Base-by-base conservation (phyloP, 2,888 invertebrate genomes). In the Epirrhoe tristata region DNA sequence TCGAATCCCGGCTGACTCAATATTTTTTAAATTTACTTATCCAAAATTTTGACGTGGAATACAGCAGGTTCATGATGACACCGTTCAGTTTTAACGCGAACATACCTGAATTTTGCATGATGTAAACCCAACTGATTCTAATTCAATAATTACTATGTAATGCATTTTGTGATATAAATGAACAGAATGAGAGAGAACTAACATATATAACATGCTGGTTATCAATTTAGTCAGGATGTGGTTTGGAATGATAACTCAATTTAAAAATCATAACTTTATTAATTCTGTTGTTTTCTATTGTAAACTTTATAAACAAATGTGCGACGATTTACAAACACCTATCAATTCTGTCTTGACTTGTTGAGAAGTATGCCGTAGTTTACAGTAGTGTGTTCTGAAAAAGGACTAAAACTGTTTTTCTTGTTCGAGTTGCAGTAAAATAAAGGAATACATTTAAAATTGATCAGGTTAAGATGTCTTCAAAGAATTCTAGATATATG, bases 21-120 rank as follows among this genome's bases (percentile, higher is more conserved):
- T 24, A 24, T 24, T 24, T 24, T 24, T 24, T 24, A 24, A 24
- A 24, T n/a, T n/a, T n/a, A n/a, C n/a, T n/a, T n/a, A n/a, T n/a
- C n/a, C n/a, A n/a, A n/a, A n/a, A n/a, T n/a, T n/a, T n/a, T n/a
- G n/a, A n/a, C n/a, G n/a, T n/a, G n/a, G n/a, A n/a, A n/a, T n/a
- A n/a, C n/a, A n/a, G n/a, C n/a, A n/a, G n/a, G n/a, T n/a, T n/a
- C n/a, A n/a, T n/a, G n/a, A n/a, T n/a, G n/a, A n/a, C n/a, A n/a
- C n/a, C n/a, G n/a, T n/a, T n/a, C n/a, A n/a, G n/a, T n/a, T n/a
- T n/a, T n/a, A n/a, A n/a, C n/a, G 10, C 8, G n/a, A 14, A 59
- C 73, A 52, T 81, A 93, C 93, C 88, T 89, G 88, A 60, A 93
- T 81, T 83, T 87, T 88, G 73, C 92, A 90, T 31, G 91, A 87